Evolutionary conservation across 2,797 vertebrate species (phyloP), one percentile per base, ranked within the genome.

Genomic region (Perodicticus potto): DNA sequence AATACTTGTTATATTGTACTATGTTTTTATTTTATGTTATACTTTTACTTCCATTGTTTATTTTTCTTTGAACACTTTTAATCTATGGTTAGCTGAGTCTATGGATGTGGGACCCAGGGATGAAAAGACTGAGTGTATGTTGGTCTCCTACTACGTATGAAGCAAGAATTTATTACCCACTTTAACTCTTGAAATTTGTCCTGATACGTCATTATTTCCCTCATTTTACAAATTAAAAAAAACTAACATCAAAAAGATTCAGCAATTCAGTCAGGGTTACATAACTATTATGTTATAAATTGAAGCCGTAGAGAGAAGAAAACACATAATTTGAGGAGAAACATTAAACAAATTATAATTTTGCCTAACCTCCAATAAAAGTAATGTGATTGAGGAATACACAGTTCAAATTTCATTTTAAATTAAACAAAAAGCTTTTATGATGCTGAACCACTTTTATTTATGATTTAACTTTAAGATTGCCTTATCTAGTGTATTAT

Each of bases 361-460:
- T 17, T 94, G 13, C 53, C 32, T 69, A 70, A 70, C 67, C 19
- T 70, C 67, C 32, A 65, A 65, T 65, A 65, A 65, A 32, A 14
- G 1, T 17, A 65, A 65, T 8, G 14, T 45, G 34, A 4, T 40
- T 86, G 3, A 65, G 29, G 78, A n/a, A 55, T n/a, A 65, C 5
- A 85, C 9, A 70, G 0, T 32, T 92, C 9, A 59, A 77, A 82
- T 82, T 83, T 34, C 40, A 91, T 63, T 91, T 86, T 72, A 7
- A 87, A 80, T 70, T 53, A 97, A 95, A 76, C 70, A 16, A 92
- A 91, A 90, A 87, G 43, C 37, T 25, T 87, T 85, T 49, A 29
- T 59, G 40, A 22, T 85, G 6, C 3, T 49, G 14, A 94, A 16
- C 7, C 16, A 70, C 9, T 70, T 63, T 40, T 67, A 29, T n/a